phyloP scores from a whole-genome alignment of 2,797 vertebrate genomes.

The Menidia menidia region DNA sequence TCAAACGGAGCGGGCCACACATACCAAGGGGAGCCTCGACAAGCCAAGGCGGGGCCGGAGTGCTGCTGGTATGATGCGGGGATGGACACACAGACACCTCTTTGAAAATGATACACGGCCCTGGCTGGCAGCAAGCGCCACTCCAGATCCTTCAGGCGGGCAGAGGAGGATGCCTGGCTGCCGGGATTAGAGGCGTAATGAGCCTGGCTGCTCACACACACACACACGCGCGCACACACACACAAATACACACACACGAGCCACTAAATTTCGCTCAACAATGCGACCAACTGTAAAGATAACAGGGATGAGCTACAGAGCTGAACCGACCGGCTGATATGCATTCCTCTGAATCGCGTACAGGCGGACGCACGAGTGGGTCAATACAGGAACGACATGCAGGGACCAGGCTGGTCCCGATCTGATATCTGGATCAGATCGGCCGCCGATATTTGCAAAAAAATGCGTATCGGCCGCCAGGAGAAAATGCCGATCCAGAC shows the following conservation, averaged over 20 bases:
- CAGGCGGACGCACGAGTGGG: neutral
- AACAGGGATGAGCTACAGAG: constrained; percentile 59
- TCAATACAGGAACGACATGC: too few relatives aligned
- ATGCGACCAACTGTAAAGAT: constrained; percentile 67
- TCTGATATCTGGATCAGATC: too few relatives aligned
- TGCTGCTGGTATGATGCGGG: constrained; percentile 64
- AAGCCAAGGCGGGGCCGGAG: constrained; percentile 51
- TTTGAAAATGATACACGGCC: constrained; percentile 84
- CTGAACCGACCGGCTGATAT: constrained; percentile 29
- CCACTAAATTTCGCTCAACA: constrained; percentile 56
- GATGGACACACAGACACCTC: constrained; percentile 74
- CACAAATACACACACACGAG: constrained; percentile 34
- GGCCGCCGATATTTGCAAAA: too few relatives aligned
- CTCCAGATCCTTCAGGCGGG: constrained; percentile 78
- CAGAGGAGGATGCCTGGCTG: constrained; percentile 72
- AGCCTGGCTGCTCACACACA: constrained; percentile 46
- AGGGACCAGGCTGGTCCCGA: too few relatives aligned
- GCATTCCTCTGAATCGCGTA: constrained; percentile 42
- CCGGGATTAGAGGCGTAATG: constrained; percentile 74
- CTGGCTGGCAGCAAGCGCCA: constrained; percentile 78
- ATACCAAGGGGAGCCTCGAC: constrained; percentile 78
- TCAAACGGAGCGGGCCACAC: constrained; percentile 56
- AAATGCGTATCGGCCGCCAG: too few relatives aligned
- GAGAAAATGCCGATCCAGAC: too few relatives aligned
- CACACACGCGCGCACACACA: constrained; percentile 10